Evolutionary conservation across 2,797 vertebrate species (phyloP).

Genomic region (Phrynocephalus guinanensis): DNA sequence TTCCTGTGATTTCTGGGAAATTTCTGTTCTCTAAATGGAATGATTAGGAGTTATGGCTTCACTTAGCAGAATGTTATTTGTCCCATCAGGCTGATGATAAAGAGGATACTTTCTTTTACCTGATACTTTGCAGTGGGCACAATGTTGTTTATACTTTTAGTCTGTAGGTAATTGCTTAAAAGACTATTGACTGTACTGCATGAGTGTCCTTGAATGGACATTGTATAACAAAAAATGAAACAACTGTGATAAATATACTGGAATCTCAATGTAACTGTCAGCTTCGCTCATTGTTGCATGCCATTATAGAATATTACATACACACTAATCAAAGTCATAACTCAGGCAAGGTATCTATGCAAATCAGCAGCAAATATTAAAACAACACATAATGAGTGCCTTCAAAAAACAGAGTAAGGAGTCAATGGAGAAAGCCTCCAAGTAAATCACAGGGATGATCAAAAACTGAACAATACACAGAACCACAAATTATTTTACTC

Average conservation of each 20-base stretch:
- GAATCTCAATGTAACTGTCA: slow-evolving; percentile 47
- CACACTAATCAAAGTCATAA: slow-evolving; percentile 26
- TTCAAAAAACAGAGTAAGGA: slow-evolving; percentile 33
- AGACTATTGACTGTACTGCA: neutral
- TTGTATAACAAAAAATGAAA: slow-evolving; percentile 29
- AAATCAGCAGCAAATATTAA: slow-evolving; percentile 44
- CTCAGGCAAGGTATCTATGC: neutral
- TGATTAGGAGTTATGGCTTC: neutral
- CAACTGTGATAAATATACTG: slow-evolving; percentile 61
- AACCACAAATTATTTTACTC: slow-evolving; percentile 47
- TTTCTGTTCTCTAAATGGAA: neutral
- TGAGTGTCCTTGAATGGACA: slow-evolving; percentile 33
- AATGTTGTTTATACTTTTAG: neutral
- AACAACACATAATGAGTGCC: slow-evolving; percentile 46
- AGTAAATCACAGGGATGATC: slow-evolving; percentile 46
- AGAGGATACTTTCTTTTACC: neutral
- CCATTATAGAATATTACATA: slow-evolving; percentile 60
- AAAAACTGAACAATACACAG: slow-evolving; percentile 27
- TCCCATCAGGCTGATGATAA: neutral
- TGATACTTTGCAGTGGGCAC: neutral
- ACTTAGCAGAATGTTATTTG: neutral
- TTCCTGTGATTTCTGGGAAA: neutral
- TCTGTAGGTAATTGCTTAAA: neutral
- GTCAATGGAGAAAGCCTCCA: slow-evolving; percentile 36
- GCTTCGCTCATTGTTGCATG: slow-evolving; percentile 50